Evolutionary conservation across 30 jellyfish, hydroid and myxozoan genomes (phyloP), one percentile per base, ranked within the genome.

Genomic region (Hydra vulgaris): DNA sequence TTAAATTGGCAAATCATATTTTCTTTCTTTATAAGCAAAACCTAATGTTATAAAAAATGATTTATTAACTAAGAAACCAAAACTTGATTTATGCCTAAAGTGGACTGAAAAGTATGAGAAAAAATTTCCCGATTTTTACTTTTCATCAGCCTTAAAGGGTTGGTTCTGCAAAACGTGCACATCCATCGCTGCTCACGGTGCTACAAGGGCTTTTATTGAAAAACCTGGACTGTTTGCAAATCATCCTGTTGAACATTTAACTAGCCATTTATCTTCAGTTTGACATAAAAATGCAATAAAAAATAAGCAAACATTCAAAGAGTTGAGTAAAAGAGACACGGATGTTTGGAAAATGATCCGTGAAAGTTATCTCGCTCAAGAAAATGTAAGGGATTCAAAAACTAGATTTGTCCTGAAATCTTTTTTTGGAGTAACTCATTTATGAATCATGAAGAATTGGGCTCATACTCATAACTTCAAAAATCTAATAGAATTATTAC

Each of bases 71-170:
- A n/a, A n/a, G n/a, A n/a, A n/a, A n/a, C n/a, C n/a, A n/a, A n/a
- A 15, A 15, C 15, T 17, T 17, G n/a, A 15, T 21, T 15, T 15
- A 71, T 17, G 17, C 23, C n/a, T 15, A 17, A 71, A 71, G 17
- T 54, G 27, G 23, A 15, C 53, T n/a, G n/a, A n/a, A n/a, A n/a
- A n/a, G n/a, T n/a, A n/a, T n/a, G n/a, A 71, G 53, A 71, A 71
- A 74, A 17, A 26, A 18, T 74, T 71, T 21, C 79, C 79, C 53
- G 79, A 71, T 71, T 71, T 71, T 71, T 71, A 71, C 21, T 71
- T 16, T 15, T 71, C 79, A 21, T 71, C 15, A 15, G 79, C 79
- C 15, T 18, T 16, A 18, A 18, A 71, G 15, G 79, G 24, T 15
- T 71, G 79, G 79, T 71, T 71, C 21, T 71, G 79, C 12, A 71